Evolutionary conservation across 2,113 vertebrate species (phyloP).

Genomic region (Anser brachyrhynchus): DNA sequence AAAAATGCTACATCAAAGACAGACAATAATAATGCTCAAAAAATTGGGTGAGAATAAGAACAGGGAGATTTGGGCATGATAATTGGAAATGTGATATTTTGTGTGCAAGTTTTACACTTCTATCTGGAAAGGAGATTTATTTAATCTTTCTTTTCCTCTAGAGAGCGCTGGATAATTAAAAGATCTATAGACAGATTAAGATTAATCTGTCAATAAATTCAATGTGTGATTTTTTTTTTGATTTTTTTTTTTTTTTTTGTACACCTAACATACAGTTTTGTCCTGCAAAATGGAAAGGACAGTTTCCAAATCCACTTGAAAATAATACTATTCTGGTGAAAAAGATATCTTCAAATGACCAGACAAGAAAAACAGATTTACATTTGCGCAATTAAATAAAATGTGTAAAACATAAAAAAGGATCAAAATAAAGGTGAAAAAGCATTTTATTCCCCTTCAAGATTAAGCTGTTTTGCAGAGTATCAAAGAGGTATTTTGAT

Average conservation of each 20-base stretch:
- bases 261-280: not conserved
- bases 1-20: conserved; percentile 47
- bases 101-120: not conserved
- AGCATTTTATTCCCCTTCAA: not conserved
- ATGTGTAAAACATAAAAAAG: not conserved
- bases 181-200: conserved; percentile 67
- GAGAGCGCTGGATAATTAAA: conserved; percentile 63
- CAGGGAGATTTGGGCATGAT: conserved; percentile 35
- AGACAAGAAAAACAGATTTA: conserved; percentile 19
- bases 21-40: conserved; percentile 25
- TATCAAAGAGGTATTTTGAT: not conserved
- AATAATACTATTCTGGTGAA: conserved; percentile 7
- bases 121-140: conserved; percentile 27
- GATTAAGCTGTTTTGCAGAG: not conserved
- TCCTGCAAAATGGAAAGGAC: conserved; percentile 57
- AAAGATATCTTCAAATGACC: conserved; percentile 30
- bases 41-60: not conserved
- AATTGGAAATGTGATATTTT: conserved; percentile 50
- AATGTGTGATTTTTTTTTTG: conserved; percentile 50
- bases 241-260: conserved; percentile 54
- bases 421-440: not conserved
- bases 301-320: conserved; percentile 58
- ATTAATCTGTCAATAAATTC: conserved; percentile 41
- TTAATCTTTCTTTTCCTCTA: conserved; percentile 44
- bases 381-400: conserved; percentile 20